A percentile compares a stretch with the other conserved stretches of the same genome.
Evolutionary conservation across 2,888 invertebrate species (phyloP).

Genomic region (Sipunculus nudus): DNA sequence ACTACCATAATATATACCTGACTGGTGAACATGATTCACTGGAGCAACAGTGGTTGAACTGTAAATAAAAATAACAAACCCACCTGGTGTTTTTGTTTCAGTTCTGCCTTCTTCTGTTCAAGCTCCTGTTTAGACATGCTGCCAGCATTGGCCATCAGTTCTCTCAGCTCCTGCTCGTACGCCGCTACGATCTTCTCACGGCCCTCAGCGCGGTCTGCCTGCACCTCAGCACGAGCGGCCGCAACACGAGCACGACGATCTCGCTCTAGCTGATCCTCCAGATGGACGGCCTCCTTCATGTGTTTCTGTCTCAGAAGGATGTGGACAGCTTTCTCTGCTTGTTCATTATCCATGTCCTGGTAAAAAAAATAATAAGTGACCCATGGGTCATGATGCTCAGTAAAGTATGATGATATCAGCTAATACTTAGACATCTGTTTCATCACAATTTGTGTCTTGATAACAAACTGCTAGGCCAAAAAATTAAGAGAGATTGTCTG

Average conservation of each 20-base stretch:
- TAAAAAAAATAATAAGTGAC: conserved; percentile 1
- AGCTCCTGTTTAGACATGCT: conserved; percentile 53
- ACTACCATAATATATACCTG: no score
- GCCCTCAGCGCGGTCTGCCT: conserved; percentile 48
- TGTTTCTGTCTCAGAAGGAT: conserved; percentile 60
- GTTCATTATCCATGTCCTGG: conserved; percentile 53
- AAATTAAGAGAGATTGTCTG: no score
- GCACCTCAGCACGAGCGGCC: conserved; percentile 49
- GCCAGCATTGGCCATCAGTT: conserved; percentile 54
- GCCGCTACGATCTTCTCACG: conserved; percentile 51
- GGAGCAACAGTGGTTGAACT: neutral
- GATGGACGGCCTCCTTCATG: conserved; percentile 61
- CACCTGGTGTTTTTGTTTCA: conserved; percentile 55
- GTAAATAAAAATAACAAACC: neutral
- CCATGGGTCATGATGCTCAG: no score
- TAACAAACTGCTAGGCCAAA: no score
- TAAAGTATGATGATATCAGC: no score
- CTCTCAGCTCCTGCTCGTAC: conserved; percentile 60
- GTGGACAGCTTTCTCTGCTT: conserved; percentile 61
- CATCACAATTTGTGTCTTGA: no score
- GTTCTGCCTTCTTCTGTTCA: conserved; percentile 48
- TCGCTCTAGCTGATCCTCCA: conserved; percentile 58
- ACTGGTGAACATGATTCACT: neutral
- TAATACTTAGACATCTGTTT: no score
- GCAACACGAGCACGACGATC: conserved; percentile 51